Evolutionary conservation across 2,113 vertebrate species (phyloP).

Genomic region (Circaetus gallicus): DNA sequence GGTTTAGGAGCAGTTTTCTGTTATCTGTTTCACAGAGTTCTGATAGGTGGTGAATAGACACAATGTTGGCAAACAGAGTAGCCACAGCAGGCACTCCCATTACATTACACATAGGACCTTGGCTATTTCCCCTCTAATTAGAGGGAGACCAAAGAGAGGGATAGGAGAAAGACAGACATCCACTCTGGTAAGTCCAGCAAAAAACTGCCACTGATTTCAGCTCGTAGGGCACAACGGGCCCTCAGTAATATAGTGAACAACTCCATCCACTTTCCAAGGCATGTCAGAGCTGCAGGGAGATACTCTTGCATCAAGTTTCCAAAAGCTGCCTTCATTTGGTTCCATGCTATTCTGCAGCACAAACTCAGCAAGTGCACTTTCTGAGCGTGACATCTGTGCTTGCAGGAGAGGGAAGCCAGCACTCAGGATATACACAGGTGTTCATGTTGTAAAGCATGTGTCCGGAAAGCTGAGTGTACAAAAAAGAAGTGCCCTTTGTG

Average conservation of each 20-base stretch:
- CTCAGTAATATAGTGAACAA: background rate
- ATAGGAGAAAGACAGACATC: background rate
- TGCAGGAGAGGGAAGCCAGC: background rate
- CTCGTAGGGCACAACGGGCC: background rate
- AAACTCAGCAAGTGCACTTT: background rate
- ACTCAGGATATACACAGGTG: background rate
- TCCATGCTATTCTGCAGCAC: background rate
- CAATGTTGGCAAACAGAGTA: background rate
- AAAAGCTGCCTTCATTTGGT: background rate
- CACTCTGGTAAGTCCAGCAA: background rate
- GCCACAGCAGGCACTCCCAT: background rate
- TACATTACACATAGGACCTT: background rate
- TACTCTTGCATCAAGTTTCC: background rate
- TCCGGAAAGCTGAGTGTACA: slow-evolving; percentile 5
- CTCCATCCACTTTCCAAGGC: background rate
- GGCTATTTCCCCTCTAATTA: background rate
- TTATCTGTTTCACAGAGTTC: background rate
- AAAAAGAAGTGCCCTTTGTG: background rate
- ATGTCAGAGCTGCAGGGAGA: background rate
- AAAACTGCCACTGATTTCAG: background rate
- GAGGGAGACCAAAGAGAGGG: background rate
- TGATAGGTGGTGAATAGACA: background rate
- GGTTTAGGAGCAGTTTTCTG: background rate
- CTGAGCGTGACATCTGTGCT: background rate
- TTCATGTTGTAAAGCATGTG: background rate